phyloP scores from a whole-genome alignment of 2,113 vertebrate species.

The Reinhardtius hippoglossoides region DNA sequence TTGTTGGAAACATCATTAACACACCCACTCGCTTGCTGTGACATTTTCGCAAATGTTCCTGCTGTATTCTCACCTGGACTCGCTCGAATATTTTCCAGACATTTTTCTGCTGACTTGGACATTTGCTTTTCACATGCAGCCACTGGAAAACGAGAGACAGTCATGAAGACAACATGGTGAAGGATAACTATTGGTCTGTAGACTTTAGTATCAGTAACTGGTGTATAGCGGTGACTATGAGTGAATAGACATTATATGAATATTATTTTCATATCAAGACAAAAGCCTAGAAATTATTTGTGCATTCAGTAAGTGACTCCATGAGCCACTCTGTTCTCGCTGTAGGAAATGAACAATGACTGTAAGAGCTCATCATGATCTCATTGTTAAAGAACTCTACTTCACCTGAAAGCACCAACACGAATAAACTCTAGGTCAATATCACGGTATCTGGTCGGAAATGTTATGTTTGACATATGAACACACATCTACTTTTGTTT shows the following conservation, averaged over 20 bases:
- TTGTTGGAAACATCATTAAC: too few species aligned
- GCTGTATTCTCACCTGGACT: too few species aligned
- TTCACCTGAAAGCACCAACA: neutral
- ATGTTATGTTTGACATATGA: neutral
- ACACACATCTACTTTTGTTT: neutral
- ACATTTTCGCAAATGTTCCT: too few species aligned
- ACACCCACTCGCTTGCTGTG: too few species aligned
- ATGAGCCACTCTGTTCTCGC: neutral
- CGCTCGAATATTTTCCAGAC: too few species aligned
- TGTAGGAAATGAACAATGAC: neutral
- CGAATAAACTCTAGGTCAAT: neutral
- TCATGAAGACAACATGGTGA: conserved; percentile 34
- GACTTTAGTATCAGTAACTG: conserved; percentile 14
- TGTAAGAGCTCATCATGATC: neutral
- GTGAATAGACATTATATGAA: conserved; percentile 19
- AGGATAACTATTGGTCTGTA: conserved; percentile 34
- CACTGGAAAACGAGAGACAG: neutral
- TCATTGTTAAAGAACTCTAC: neutral
- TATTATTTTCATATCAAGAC: conserved; percentile 12
- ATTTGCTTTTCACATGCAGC: too few species aligned
- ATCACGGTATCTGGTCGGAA: neutral
- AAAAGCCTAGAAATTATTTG: neutral
- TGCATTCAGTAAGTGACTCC: neutral
- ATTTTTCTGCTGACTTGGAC: too few species aligned
- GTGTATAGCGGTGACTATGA: conserved; percentile 10